Base-by-base conservation (phyloP, 2,113 vertebrate species). In the Tupaia tana region DNA sequence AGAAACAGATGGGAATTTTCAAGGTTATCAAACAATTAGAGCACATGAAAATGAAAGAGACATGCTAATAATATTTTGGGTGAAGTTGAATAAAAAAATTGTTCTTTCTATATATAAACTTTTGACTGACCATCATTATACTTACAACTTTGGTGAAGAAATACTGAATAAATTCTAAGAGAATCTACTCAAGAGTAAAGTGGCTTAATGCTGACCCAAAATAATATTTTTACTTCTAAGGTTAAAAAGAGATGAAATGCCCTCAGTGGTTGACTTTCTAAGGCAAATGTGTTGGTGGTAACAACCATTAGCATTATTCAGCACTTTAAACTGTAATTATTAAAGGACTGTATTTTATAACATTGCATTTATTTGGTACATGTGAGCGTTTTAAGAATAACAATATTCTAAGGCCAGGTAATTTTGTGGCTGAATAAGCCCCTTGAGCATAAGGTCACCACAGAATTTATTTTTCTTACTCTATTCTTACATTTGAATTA, bases 191-290 rank as follows among this genome's bases (percentile, higher is more conserved):
- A 52, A 93, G 34, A 31, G 27, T 31, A 93, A 92, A 90, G 66
- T 82, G 16, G 0, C 14, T 91, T 92, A 80, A 64, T 84, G 7
- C 18, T 74, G 58, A 79, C 22, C 75, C 67, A 20, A 70, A 89
- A 95, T 54, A 75, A 69, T 34, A 90, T 91, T 97, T 94, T 93
- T 88, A 95, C 67, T 95, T 91, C 16, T 67, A 91, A 78, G 22
- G 61, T 95, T 92, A 95, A 91, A 94, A 93, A 31, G n/a, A 93
- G 9, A 52, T 80, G 19, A 22, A 95, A 81, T 79, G 20, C 3
- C 27, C n/a, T 95, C 27, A 31, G 20, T 79, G 34, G 29, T 7
- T 75, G 25, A 74, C 18, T 77, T 95, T 92, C 67, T 77, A 7
- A 67, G 52, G n/a, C n/a, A 70, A 66, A 73, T 10, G 15, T 80